phyloP scores from a whole-genome alignment of 2,797 vertebrate genomes.

The Paramormyrops hopkinsi region DNA sequence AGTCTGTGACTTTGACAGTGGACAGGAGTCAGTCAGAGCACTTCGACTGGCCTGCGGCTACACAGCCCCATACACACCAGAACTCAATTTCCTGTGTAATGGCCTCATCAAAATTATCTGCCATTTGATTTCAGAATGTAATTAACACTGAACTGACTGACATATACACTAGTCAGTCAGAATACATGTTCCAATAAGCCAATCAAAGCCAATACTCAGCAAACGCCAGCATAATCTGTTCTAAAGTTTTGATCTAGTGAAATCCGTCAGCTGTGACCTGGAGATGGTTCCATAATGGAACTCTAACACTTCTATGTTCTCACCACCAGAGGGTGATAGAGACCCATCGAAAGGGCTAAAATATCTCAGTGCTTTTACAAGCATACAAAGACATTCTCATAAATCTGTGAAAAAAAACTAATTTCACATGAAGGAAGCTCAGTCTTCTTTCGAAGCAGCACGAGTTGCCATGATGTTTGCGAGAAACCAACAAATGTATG shows the following conservation, averaged over 20 bases:
- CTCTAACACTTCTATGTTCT: background rate
- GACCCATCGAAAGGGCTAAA: background rate
- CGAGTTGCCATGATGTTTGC: background rate
- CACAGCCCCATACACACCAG: background rate
- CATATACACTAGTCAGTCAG: background rate
- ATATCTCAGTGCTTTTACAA: background rate
- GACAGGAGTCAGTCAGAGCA: background rate
- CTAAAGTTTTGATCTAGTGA: background rate
- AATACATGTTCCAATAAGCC: background rate
- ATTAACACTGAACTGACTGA: background rate
- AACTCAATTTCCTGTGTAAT: background rate
- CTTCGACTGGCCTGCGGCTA: background rate
- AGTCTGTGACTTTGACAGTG: background rate
- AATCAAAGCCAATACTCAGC: background rate
- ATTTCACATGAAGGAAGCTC: background rate
- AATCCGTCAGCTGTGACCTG: background rate
- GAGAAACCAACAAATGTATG: background rate
- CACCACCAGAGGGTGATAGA: constrained; percentile 9
- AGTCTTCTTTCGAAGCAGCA: background rate
- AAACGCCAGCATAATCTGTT: background rate
- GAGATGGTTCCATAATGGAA: background rate
- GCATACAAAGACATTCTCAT: background rate
- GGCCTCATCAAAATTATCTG: background rate
- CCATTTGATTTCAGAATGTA: background rate
- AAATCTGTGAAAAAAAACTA: background rate